Evolutionary conservation across 2,888 invertebrate species (phyloP), one percentile per base, ranked within the genome.

Genomic region (Drosophila lacicola): DNA sequence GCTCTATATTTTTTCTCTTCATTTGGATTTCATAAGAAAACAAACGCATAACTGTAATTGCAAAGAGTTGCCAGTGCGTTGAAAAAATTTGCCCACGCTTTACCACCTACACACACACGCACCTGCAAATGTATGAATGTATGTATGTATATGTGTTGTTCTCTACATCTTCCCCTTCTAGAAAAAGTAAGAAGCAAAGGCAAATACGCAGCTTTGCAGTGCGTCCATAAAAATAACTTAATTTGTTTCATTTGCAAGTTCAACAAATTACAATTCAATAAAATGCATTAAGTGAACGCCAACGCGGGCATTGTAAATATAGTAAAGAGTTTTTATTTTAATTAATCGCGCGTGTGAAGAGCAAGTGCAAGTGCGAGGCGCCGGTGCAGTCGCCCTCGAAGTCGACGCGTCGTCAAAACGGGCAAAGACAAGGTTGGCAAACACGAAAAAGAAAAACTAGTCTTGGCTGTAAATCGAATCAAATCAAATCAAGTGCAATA

Each of bases 401-500:
- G 42, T 36, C 53, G 37, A 5, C 34, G 44, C 54, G 14, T 6
- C 70, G 53, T 47, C 82, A 74, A 86, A 86, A 75, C 73, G 47
- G 78, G 82, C 80, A 86, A 86, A 89, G 87, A 84, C 90, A 87
- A 87, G 87, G 90, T 80, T 76, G 74, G 73, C 65, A 44, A 67
- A 44, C 25, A 60, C 21, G 25, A 73, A 34, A 41, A 21, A 29
- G 25, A 64, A 76, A 79, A 78, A 81, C 77, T 74, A 71, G 79
- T 78, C 79, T 81, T 88, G 88, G 75, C 78, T 80, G 82, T 82
- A 86, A 88, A 88, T 89, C 81, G 82, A 88, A 82, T 71, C 79
- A 83, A 82, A 82, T 74, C 71, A 76, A 29, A 74, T 74, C 64
- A 88, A 83, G 78, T 88, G 88, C 83, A 83, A 71, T 80, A 82